These are phyloP conservation scores for Drosophila yooni DNA, from an alignment of 2,888 invertebrate species.

Conservation along the genomic window DNA sequence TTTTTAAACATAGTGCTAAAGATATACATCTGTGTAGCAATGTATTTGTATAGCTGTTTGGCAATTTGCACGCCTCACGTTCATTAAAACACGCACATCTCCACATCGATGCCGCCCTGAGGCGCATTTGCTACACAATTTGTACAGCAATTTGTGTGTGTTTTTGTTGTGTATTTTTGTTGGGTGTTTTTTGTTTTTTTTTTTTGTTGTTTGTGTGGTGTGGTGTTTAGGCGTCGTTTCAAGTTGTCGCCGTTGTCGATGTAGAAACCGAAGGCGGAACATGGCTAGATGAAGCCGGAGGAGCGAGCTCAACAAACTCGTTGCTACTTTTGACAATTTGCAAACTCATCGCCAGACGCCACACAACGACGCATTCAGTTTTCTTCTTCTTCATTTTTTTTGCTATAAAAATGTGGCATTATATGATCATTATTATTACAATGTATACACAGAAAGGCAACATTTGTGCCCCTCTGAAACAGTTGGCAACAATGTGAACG, in stretches of 20 bases:
- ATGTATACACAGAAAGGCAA: constrained; percentile 23
- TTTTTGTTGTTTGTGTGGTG: constrained; percentile 12
- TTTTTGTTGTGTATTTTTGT: neutral
- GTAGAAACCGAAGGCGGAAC: constrained; percentile 58
- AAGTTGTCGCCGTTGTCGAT: constrained; percentile 52
- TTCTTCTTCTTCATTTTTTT: constrained; percentile 2
- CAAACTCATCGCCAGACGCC: constrained; percentile 53
- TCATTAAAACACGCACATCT: constrained; percentile 49
- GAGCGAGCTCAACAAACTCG: constrained; percentile 22
- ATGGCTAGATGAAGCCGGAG: constrained; percentile 14
- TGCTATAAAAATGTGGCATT: constrained; percentile 28
- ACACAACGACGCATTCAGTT: constrained; percentile 25
- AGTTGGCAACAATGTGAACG: constrained; percentile 58
- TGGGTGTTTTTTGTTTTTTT: neutral
- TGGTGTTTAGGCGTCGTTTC: constrained; percentile 56
- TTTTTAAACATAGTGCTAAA: neutral
- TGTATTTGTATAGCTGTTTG: neutral
- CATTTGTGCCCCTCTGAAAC: constrained; percentile 33
- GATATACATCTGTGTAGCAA: neutral
- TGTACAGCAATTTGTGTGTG: constrained; percentile 69
- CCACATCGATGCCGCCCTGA: constrained; percentile 44
- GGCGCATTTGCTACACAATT: constrained; percentile 59
- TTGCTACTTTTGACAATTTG: constrained; percentile 53
- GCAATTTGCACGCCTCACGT: constrained; percentile 12
- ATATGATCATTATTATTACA: constrained; percentile 53